phyloP scores from a whole-genome alignment of 2,113 vertebrate genomes.

The Pluvianellus socialis region DNA sequence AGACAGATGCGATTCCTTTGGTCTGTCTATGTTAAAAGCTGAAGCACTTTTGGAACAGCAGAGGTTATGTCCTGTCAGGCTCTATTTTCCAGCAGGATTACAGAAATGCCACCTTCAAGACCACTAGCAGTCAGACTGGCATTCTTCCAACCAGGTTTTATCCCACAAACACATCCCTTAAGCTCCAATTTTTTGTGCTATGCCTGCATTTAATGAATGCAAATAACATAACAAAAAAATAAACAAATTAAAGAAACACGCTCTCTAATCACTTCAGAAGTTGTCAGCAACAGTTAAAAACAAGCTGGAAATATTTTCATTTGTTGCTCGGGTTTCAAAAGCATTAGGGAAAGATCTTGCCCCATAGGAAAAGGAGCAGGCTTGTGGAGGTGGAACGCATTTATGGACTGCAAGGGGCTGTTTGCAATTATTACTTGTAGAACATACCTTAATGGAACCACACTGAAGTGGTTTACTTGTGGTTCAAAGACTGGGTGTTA shows the following conservation, averaged over 20 bases:
- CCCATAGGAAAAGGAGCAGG: not conserved
- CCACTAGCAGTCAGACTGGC: not conserved
- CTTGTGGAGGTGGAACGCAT: not conserved
- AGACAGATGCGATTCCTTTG: not conserved
- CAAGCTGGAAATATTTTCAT: not conserved
- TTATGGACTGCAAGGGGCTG: not conserved
- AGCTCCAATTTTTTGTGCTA: not conserved
- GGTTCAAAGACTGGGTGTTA: not conserved
- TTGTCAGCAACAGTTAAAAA: not conserved
- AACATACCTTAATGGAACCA: not conserved
- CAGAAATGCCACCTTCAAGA: not conserved
- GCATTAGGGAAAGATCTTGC: not conserved
- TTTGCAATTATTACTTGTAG: not conserved
- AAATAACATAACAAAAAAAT: not conserved
- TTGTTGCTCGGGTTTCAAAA: slow-evolving; percentile 6
- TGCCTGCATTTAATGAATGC: not conserved
- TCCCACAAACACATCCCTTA: not conserved
- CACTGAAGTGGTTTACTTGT: not conserved
- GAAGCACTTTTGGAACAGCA: not conserved
- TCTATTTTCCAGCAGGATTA: not conserved
- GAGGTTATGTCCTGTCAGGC: not conserved
- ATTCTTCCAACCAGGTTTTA: not conserved
- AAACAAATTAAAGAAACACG: not conserved
- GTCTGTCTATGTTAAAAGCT: not conserved
- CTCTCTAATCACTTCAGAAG: not conserved